These are phyloP conservation scores for Aphelinus certus DNA, from an alignment of 1,140 invertebrate genomes.

Conservation along the genomic window DNA sequence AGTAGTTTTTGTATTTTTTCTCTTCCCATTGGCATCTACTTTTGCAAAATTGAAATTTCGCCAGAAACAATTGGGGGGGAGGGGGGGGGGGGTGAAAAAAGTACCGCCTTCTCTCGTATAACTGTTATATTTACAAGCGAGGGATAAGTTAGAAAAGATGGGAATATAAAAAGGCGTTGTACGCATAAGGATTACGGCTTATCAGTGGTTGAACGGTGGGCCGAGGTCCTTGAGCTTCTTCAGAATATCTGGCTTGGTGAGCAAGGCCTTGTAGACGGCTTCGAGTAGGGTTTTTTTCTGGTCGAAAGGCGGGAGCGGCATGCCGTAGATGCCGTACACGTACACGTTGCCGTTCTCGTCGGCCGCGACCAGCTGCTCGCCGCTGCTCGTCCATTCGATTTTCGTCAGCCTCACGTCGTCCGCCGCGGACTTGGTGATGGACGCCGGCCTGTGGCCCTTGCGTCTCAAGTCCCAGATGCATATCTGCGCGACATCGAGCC, in stretches of 20 bases:
- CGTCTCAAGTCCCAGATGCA: conserved; percentile 78
- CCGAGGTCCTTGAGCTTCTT: conserved; percentile 68
- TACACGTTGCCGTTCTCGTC: conserved; percentile 73
- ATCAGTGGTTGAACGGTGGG: conserved; percentile 3
- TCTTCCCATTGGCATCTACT: too few species aligned
- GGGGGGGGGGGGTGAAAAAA: too few species aligned
- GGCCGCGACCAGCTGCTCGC: conserved; percentile 73
- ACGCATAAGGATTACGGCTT: too few species aligned
- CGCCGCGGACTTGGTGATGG: conserved; percentile 64
- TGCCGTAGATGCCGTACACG: conserved; percentile 74
- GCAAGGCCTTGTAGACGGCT: conserved; percentile 70
- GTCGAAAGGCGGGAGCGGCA: conserved; percentile 74
- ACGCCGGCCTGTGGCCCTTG: conserved; percentile 72
- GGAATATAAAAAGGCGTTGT: too few species aligned
- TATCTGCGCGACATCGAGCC: conserved; percentile 69
- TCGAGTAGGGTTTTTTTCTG: conserved; percentile 70
- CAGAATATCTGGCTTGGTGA: conserved; percentile 70
- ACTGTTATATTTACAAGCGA: too few species aligned
- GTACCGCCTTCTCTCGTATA: too few species aligned
- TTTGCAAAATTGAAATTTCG: too few species aligned
- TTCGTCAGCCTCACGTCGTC: background rate
- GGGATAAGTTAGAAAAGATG: too few species aligned
- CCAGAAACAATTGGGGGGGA: too few species aligned
- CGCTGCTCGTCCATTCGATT: conserved; percentile 71
- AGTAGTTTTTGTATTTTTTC: too few species aligned